phyloP scores from a whole-genome alignment of 2,888 invertebrate species.

The Tetrapedia diversipes region DNA sequence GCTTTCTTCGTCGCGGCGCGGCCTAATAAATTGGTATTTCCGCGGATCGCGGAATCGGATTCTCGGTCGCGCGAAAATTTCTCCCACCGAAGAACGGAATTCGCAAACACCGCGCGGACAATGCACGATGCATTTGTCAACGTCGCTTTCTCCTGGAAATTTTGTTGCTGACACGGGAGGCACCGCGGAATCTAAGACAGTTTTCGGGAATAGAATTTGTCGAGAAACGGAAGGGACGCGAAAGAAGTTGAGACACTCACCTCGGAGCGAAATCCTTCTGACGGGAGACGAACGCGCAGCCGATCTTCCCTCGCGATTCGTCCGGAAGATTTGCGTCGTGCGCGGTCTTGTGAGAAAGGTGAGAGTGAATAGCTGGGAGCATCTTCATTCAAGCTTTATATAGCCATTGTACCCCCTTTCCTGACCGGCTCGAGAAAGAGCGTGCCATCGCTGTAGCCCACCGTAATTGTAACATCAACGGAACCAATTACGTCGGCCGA shows the following conservation, averaged over 20 bases:
- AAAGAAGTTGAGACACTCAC: slow-evolving; percentile 50
- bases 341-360: slow-evolving; percentile 81
- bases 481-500: slow-evolving; percentile 16
- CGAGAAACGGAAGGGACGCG: neutral
- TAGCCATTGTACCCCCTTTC: slow-evolving; percentile 82
- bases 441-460: slow-evolving; percentile 72
- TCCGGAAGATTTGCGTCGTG: slow-evolving; percentile 70
- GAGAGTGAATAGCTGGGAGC: slow-evolving; percentile 83
- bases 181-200: neutral
- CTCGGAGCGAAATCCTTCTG: slow-evolving; percentile 65
- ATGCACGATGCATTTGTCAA: slow-evolving; percentile 3
- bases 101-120: neutral
- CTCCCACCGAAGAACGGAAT: no score
- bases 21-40: neutral
- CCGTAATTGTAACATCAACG: slow-evolving; percentile 73
- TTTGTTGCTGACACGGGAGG: neutral
- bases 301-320: slow-evolving; percentile 69
- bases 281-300: slow-evolving; percentile 47
- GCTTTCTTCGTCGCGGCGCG: slow-evolving; percentile 14
- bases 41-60: neutral
- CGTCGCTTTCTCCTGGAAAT: slow-evolving; percentile 25
- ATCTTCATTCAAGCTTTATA: slow-evolving; percentile 83
- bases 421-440: slow-evolving; percentile 76
- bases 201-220: neutral
- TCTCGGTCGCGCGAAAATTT: neutral